Conservation (phyloP, 2,888 invertebrate species). For the Punctoribates punctum region DNA sequence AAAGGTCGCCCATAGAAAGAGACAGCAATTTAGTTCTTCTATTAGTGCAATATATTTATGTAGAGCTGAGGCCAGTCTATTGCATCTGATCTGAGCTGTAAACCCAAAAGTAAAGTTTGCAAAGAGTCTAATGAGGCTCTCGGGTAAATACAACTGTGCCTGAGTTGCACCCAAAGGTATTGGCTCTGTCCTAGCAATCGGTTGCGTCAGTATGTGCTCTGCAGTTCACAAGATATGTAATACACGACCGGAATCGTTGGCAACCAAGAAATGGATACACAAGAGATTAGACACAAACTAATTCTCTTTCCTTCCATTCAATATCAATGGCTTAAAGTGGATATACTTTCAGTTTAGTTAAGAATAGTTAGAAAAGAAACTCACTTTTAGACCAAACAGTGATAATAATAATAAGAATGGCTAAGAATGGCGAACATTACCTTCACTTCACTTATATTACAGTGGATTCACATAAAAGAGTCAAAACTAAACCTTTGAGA, state of each 20-base stretch:
- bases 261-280: constrained; percentile 2
- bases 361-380: neutral
- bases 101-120: constrained; percentile 28
- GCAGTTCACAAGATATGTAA: constrained; percentile 20
- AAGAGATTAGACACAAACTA: constrained; percentile 25
- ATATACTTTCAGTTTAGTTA: constrained; percentile 1
- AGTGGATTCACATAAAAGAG: neutral
- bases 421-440: neutral
- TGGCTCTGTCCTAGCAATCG: constrained; percentile 20
- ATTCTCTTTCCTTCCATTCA: constrained; percentile 19
- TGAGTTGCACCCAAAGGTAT: constrained; percentile 33
- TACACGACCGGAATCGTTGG: constrained; percentile 11
- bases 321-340: constrained; percentile 12
- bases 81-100: neutral
- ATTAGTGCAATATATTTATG: constrained; percentile 23
- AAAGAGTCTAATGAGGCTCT: constrained; percentile 28
- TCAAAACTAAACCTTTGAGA: no score
- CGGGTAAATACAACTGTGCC: constrained; percentile 26
- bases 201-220: neutral
- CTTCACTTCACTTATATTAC: neutral
- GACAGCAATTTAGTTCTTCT: constrained; percentile 1
- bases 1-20: constrained; percentile 24
- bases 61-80: neutral
- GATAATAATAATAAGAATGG: constrained; percentile 11
- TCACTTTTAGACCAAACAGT: neutral